phyloP scores from a whole-genome alignment of 30 jellyfish, hydroid and myxozoan species.

The Aurelia coerulea region DNA sequence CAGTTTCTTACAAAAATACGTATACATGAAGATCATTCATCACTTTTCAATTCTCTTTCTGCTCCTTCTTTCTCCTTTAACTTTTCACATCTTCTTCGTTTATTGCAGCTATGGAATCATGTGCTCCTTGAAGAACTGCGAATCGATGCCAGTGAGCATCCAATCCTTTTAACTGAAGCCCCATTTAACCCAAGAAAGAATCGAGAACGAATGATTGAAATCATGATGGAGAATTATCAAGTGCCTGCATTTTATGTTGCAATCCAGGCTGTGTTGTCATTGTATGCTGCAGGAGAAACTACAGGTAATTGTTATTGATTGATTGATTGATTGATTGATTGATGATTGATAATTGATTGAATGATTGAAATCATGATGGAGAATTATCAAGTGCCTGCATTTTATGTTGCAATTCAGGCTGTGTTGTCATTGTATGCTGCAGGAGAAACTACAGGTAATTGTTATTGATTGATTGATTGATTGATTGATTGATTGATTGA shows the following conservation, averaged over 20 bases:
- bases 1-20: no score
- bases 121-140: conserved; percentile 64
- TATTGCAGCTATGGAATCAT: conserved; percentile 82
- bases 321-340: no score
- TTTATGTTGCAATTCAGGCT: conserved; percentile 85
- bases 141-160: conserved; percentile 83
- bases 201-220: conserved; percentile 88
- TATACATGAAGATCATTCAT: no score
- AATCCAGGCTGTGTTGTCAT: conserved; percentile 82
- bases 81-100: no score
- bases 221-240: conserved; percentile 90
- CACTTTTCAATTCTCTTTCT: no score
- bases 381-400: conserved; percentile 84
- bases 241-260: conserved; percentile 92
- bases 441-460: conserved; percentile 84
- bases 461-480: no score
- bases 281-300: conserved; percentile 82
- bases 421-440: conserved; percentile 79
- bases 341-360: neutral
- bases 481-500: no score
- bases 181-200: conserved; percentile 82
- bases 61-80: no score
- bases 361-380: conserved; percentile 96
- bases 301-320: conserved; percentile 67
- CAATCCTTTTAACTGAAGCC: conserved; percentile 82